Base-by-base conservation (phyloP, 1,140 invertebrate species). In the Muscidifurax raptorellus region DNA sequence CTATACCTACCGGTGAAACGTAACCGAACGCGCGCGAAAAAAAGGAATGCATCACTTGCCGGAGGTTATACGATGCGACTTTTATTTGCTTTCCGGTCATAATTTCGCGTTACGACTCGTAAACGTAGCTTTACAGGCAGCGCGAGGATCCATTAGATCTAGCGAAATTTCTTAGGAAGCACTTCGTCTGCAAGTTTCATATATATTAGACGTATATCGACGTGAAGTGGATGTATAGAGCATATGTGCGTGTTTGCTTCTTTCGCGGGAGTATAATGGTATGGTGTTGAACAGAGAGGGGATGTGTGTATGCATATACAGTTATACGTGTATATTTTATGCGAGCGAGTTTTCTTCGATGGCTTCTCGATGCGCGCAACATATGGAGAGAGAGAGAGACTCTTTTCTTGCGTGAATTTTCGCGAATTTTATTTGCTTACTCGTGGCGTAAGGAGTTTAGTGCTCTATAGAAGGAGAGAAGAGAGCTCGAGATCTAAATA, bases 101-200 rank as follows among this genome's bases (percentile, higher is more conserved):
- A 83, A 83, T 83, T 77, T 78, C 82, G 27, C 66, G 75, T 71
- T 77, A 59, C 64, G 27, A 64, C 27, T 78, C 82, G 64, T 83
- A 78, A 83, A 83, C n/a, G 82, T 18, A n/a, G 40, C 27, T 83
- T 71, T 83, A 83, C 32, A 32, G 74, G 9, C 44, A 3, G 22
- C 22, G 1, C 75, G 13, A 52, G 75, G 72, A 32, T 36, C 81
- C 82, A 83, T 83, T 83, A 77, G 64, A 83, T 78, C 64, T 25
- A 0, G 82, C 27, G 18, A 36, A 77, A 83, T 71, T 69, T 71
- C 74, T 44, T 1, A 22, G 52, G 6, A 36, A 6, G 69, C 28
- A 75, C 28, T 81, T 80, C 40, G 18, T 2, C 18, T 18, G 44
- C 18, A 71, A 7, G 36, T 80, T 72, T 52, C 69, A 1, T 66